phyloP scores from a whole-genome alignment of 2,888 invertebrate genomes.

The Flexamia atlantica region DNA sequence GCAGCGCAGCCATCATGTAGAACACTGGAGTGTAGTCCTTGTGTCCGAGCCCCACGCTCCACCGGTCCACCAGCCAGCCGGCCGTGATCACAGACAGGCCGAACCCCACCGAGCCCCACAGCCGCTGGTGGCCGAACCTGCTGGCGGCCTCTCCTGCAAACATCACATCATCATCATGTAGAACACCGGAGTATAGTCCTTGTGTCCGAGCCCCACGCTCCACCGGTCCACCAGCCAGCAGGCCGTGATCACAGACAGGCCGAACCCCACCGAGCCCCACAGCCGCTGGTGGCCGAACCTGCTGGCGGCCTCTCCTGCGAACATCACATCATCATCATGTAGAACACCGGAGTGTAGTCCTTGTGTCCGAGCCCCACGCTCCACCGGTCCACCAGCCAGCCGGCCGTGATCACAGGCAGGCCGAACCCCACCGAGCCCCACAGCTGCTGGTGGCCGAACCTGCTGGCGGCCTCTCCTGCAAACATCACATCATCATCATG shows the following conservation, averaged over 20 bases:
- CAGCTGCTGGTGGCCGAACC: conserved; percentile 91
- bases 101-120: conserved; percentile 94
- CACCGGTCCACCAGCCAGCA: conserved; percentile 88
- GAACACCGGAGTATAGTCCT: conserved; percentile 90
- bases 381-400: conserved; percentile 86
- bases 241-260: conserved; percentile 85
- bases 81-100: conserved; percentile 87
- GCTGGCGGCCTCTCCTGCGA: conserved; percentile 82
- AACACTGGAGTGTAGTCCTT: conserved; percentile 91
- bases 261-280: conserved; percentile 94
- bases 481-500: no score
- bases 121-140: conserved; percentile 89
- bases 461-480: conserved; percentile 83
- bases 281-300: conserved; percentile 91
- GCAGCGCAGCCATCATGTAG: conserved; percentile 83
- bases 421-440: conserved; percentile 96
- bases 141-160: conserved; percentile 83
- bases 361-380: conserved; percentile 82
- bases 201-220: conserved; percentile 81
- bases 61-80: conserved; percentile 87
- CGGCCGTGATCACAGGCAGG: conserved; percentile 85
- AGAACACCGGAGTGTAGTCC: conserved; percentile 89
- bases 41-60: conserved; percentile 80
- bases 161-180: no score
- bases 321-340: no score